Base-by-base conservation (phyloP, 1,140 invertebrate species). In the Brachionus plicatilis region DNA sequence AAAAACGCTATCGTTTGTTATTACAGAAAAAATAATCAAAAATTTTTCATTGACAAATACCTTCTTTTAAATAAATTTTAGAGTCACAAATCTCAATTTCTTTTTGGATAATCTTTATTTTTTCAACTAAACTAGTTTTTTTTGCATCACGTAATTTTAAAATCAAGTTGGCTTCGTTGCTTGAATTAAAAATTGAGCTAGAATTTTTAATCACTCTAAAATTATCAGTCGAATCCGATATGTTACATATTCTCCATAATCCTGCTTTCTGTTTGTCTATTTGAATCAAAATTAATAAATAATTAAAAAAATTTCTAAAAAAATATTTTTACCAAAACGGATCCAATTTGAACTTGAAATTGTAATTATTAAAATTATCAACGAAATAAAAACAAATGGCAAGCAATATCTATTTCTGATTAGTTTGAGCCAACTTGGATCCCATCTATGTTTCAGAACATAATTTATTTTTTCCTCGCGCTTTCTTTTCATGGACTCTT, bases 321-420 rank as follows among this genome's bases (percentile, higher is more conserved):
- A 41, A 56, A 41, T 27, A 79, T 47, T 27, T 14, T 50, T 45
- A 68, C 37, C 37, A 65, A 82, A 65, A 3, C 33, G 20, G 7
- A 82, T 82, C 79, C 79, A 82, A 82, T 47, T 82, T 0, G 79
- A 24, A 37, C 79, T 82, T 20, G 60, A 29, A 45, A 65, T 82
- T 5, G 65, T 82, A 60, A 65, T 45, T 24, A 65, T 43, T 11
- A 82, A 60, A 45, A 60, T 33, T 20, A 82, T 82, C 9, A 82
- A 37, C n/a, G 65, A 27, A 20, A 82, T 24, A 11, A 82, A 27
- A 60, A 56, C 53, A 68, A 82, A 82, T 24, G 79, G 79, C 41
- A 82, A 45, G 29, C 79, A 82, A 82, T 24, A 43, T 24, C 53
- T 20, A 24, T 45, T 82, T 20, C 79, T 24, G n/a, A 68, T 47